Evolutionary conservation across 2,797 vertebrate species (phyloP).

Genomic region (Anguilla anguilla): DNA sequence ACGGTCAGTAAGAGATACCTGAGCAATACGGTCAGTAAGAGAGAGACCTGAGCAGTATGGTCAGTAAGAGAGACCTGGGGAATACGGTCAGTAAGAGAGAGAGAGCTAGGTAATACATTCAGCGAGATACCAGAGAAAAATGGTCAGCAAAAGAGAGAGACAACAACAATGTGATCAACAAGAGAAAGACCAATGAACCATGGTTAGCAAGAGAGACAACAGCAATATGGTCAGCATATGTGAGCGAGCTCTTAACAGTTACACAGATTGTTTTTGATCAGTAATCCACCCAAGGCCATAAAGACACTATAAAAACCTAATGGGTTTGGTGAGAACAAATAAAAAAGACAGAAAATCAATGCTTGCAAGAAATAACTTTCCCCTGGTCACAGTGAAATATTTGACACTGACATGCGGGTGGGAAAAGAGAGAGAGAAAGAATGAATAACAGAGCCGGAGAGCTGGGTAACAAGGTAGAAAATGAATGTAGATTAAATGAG

Average conservation of each 20-base stretch:
- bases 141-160: background rate
- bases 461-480: constrained; percentile 14
- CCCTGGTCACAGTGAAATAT: constrained; percentile 1
- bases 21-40: background rate
- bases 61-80: background rate
- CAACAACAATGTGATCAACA: background rate
- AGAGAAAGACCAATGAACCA: background rate
- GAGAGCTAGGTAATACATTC: background rate
- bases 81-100: background rate
- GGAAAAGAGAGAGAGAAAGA: background rate
- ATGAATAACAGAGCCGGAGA: background rate
- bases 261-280: constrained; percentile 49
- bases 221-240: background rate
- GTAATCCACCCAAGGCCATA: constrained; percentile 56
- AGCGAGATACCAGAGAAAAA: background rate
- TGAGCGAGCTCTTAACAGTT: background rate
- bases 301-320: constrained; percentile 67
- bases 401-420: background rate
- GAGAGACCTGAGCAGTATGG: background rate
- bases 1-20: background rate
- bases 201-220: background rate
- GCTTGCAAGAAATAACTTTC: constrained; percentile 23
- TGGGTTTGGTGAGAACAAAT: constrained; percentile 59
- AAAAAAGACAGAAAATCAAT: constrained; percentile 59
- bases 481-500: constrained; percentile 21